Base-by-base conservation (phyloP, 2,888 invertebrate genomes). In the Frankliniella fusca region DNA sequence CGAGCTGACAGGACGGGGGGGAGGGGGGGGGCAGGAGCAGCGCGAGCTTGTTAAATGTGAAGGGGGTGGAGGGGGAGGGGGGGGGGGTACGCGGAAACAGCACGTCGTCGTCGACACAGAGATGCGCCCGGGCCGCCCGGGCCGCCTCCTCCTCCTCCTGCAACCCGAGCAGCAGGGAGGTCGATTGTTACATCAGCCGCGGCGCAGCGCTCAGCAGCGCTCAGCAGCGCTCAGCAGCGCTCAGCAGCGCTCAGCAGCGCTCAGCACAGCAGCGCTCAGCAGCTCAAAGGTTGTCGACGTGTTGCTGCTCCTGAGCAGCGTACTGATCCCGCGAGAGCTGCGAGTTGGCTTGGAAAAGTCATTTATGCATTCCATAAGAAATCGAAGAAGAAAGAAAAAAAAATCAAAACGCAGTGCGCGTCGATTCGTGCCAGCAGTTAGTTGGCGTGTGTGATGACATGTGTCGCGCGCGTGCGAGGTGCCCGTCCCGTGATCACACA, bases 181-280 rank as follows among this genome's bases (percentile, higher is more conserved):
- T 23, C 70, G 70, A 76, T 76, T 76, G 70, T 76, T 76, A 76
- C 70, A 76, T 76, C 70, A 76, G 27, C 70, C 23, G 70, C 70
- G 15, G 18, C 54, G 15, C 18, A 11, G 38, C 54, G 11, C 2
- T 50, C 50, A 54, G 54, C 15, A 11, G 10, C 10, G 50, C 50
- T 12, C 54, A 54, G 54, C 15, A 15, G 54, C 15, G n/a, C n/a
- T n/a, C n/a, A 54, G 15, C 54, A 7, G 54, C 54, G 54, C 15
- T 2, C 54, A 54, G 54, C 15, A 15, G 54, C 15, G n/a, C n/a
- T n/a, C n/a, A 54, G 15, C 54, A 7, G 54, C 54, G 3, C 23
- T 7, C 70, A 54, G 54, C 15, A 11, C 54, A 54, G 54, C 15
- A 15, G 54, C 15, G n/a, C n/a, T n/a, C n/a, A 54, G 15, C 54